Conservation (phyloP, 2,797 vertebrate species). For the Acipenser transmontanus region DNA sequence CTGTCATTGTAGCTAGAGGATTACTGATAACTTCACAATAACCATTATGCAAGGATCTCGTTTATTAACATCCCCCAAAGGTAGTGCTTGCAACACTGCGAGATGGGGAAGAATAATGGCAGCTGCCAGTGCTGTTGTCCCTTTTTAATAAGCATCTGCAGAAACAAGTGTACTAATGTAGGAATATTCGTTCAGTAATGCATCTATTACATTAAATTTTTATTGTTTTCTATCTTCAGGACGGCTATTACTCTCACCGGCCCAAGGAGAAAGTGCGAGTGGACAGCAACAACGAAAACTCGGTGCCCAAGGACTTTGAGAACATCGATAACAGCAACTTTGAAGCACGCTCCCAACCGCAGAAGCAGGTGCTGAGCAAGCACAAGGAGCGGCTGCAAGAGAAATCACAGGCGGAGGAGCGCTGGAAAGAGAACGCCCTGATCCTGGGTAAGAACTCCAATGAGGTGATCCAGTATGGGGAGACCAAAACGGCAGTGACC, state of each 20-base stretch:
- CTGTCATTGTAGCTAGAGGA: no score
- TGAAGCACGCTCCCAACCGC: constrained; percentile 78
- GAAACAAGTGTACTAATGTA: no score
- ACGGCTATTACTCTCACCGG: constrained; percentile 88
- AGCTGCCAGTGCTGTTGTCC: no score
- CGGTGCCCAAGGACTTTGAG: constrained; percentile 96
- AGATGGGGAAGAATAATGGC: no score
- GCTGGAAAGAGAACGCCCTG: constrained; percentile 55
- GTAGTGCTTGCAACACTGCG: no score
- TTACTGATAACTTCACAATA: no score
- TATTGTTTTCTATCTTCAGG: constrained; percentile 52
- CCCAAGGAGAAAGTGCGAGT: constrained; percentile 90
- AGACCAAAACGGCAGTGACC: constrained; percentile 26
- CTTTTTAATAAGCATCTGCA: no score
- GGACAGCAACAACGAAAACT: constrained; percentile 98
- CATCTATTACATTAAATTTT: not conserved
- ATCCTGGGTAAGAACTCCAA: constrained; percentile 62
- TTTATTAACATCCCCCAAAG: no score
- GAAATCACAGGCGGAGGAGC: constrained; percentile 68
- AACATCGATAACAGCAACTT: constrained; percentile 97
- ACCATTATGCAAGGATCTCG: no score
- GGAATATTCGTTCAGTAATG: no score
- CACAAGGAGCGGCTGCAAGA: constrained; percentile 71
- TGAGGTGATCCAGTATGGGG: constrained; percentile 56
- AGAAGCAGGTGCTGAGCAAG: constrained; percentile 68